These are phyloP conservation scores for Sepioteuthis lessoniana DNA, from an alignment of 2,888 invertebrate species.

Conservation along the genomic window DNA sequence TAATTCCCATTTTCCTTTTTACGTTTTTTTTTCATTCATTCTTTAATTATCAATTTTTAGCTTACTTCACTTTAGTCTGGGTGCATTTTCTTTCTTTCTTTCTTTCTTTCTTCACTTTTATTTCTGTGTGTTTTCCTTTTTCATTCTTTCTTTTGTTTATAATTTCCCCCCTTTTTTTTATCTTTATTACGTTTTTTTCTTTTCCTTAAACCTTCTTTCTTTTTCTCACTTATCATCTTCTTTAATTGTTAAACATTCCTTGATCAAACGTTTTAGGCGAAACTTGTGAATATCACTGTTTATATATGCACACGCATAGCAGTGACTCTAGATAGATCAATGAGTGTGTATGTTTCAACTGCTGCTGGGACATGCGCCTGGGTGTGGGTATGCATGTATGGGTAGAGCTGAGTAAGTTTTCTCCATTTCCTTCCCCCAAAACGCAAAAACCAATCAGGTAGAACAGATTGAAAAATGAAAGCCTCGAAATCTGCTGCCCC, in stretches of 20 bases:
- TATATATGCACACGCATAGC: too few species aligned
- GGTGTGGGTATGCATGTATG: not conserved
- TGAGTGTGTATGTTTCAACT: too few species aligned
- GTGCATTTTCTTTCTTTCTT: too few species aligned
- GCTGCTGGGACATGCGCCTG: not conserved
- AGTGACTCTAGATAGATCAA: too few species aligned
- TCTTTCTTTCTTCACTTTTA: not conserved
- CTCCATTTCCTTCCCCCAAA: not conserved
- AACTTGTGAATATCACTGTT: too few species aligned
- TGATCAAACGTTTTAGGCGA: too few species aligned
- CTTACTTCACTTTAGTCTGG: too few species aligned
- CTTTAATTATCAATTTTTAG: too few species aligned
- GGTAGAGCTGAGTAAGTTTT: not conserved
- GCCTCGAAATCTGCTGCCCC: not conserved
- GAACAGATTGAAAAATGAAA: conserved; percentile 16
- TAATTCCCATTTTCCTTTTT: not conserved
- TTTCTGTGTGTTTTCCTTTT: not conserved
- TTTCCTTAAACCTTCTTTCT: not conserved
- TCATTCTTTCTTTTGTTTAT: not conserved
- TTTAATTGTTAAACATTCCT: too few species aligned
- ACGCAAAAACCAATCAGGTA: conserved; percentile 12
- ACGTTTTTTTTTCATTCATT: too few species aligned
- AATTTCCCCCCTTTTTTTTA: not conserved
- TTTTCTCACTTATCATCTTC: not conserved
- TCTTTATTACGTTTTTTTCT: not conserved